Evolutionary conservation across 2,113 vertebrate genomes (phyloP), one percentile per base, ranked within the genome.

Genomic region (Chinchilla lanigera): DNA sequence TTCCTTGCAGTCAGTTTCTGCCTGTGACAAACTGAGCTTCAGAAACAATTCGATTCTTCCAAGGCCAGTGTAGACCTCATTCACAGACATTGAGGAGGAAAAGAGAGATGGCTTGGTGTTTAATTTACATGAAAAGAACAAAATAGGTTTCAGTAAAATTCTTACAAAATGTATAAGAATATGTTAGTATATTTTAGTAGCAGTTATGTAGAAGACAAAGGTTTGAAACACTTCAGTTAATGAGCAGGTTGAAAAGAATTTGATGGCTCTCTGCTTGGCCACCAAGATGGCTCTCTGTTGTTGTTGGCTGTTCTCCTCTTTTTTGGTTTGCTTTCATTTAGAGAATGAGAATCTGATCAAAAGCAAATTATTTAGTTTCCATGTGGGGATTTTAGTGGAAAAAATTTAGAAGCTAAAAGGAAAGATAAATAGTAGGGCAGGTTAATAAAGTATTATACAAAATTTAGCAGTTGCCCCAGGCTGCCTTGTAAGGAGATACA

Each of bases 201-300:
- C 11, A 94, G 47, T 93, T 93, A 75, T 80, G 71, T 80, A 82
- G 41, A 84, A 91, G 35, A 93, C 28, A 82, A 83, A 92, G 9
- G 19, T 54, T 80, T n/a, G 30, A 65, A 71, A 61, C 33, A 63
- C 16, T 81, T 69, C 80, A 73, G 22, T 86, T 86, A 96, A 86
- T 83, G 54, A 73, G 9, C 41, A 84, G 73, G 8, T 78, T 92
- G 44, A 92, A 97, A 77, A 90, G 26, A 93, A 80, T 54, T 65
- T 26, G 1, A 60, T 95, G 41, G 2, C 13, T 86, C 58, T 90
- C n/a, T 87, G 14, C 1, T n/a, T 71, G 52, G 33, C 13, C 22
- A 47, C 41, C 63, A 61, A 85, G 24, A 90, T 17, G 7, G 2
- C 1, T 24, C 30, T 77, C 56, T 44, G 11, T 54, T 54, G 11